Evolutionary conservation across 2,797 vertebrate species (phyloP).

Genomic region (Petrocephalus schoutedeni): DNA sequence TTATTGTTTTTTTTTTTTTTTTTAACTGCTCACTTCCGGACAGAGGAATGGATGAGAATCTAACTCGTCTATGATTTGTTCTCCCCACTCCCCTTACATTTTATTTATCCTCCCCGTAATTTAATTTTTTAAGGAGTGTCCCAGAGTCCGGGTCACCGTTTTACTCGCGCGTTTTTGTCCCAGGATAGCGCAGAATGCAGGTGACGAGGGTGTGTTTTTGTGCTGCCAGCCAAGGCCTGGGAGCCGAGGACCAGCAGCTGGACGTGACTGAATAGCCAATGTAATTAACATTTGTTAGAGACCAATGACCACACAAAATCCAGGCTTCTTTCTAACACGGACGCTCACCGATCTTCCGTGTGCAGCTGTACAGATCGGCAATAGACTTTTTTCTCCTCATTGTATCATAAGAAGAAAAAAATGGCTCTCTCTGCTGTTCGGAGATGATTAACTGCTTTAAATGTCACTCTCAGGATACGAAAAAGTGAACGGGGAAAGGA

Average conservation of each 20-base stretch:
- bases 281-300: slow-evolving; percentile 59
- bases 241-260: slow-evolving; percentile 63
- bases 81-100: background rate
- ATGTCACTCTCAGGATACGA: slow-evolving; percentile 99
- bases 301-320: slow-evolving; percentile 47
- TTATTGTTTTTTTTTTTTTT: background rate
- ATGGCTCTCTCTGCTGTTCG: slow-evolving; percentile 83
- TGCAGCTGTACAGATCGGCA: slow-evolving; percentile 93
- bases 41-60: slow-evolving; percentile 38
- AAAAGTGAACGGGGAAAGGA: slow-evolving; percentile 40
- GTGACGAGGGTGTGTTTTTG: background rate
- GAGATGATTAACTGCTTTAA: slow-evolving; percentile 84
- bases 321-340: slow-evolving; percentile 71
- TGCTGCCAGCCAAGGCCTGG: slow-evolving; percentile 64
- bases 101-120: background rate
- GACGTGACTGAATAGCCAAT: slow-evolving; percentile 66
- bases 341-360: slow-evolving; percentile 61
- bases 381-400: slow-evolving; percentile 54
- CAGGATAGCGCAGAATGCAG: background rate
- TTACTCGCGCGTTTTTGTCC: background rate
- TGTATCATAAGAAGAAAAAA: slow-evolving; percentile 86
- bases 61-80: background rate
- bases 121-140: background rate
- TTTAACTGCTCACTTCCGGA: slow-evolving; percentile 40
- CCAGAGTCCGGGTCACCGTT: background rate